These are phyloP conservation scores for Drosophila arizonae DNA, from an alignment of 1,140 invertebrate genomes.

Conservation along the genomic window DNA sequence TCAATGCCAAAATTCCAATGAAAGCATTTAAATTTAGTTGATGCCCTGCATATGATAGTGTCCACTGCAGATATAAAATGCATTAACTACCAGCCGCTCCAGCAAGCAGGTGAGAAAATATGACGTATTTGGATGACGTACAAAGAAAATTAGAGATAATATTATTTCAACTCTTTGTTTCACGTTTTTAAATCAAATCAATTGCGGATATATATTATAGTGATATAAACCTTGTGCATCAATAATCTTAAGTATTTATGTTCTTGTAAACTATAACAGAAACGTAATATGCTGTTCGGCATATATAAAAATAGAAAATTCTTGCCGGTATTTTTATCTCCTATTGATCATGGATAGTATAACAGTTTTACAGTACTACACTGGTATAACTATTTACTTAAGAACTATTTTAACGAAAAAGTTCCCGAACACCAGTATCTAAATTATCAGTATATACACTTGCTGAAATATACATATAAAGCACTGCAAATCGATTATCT, in stretches of 20 bases:
- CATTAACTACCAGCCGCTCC: conserved; percentile 4
- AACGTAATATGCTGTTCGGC: neutral
- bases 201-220: no score
- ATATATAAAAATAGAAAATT: neutral
- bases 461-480: no score
- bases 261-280: neutral
- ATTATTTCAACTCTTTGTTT: neutral
- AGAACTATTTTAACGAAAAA: no score
- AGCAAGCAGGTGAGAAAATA: conserved; percentile 1
- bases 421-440: no score
- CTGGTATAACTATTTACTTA: no score
- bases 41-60: conserved; percentile 37
- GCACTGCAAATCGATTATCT: neutral
- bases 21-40: conserved; percentile 48
- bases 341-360: neutral
- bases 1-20: conserved; percentile 67
- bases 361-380: neutral
- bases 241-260: no score
- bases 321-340: neutral
- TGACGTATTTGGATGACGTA: neutral
- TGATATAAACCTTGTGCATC: no score
- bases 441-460: no score
- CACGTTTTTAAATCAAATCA: no score
- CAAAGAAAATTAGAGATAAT: neutral
- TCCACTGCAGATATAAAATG: conserved; percentile 19